Percentiles rank a stretch among this genome's conserved stretches.
Conservation (phyloP, 92 coral and sea anemone species). For the Actinostola sp. region DNA sequence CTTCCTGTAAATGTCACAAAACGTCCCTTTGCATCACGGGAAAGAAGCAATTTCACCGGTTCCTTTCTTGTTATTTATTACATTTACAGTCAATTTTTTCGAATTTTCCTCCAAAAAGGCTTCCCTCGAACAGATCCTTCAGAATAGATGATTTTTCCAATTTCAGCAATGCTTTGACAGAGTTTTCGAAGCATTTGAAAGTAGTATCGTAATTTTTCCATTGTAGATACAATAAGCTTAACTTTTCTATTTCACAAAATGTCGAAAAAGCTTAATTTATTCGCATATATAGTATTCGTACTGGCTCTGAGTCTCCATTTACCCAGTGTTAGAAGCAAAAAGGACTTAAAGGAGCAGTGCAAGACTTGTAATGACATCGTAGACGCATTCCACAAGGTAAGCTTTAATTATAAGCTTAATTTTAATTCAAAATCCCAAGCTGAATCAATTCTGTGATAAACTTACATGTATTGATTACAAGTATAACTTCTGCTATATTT, state of each 20-base stretch:
- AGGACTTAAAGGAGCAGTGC: conserved; percentile 83
- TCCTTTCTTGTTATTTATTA: conserved; percentile 11
- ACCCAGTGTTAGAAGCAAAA: conserved; percentile 34
- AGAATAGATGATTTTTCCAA: background rate
- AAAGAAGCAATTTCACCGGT: conserved; percentile 50
- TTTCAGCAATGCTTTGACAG: conserved; percentile 8
- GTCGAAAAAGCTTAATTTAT: conserved; percentile 29
- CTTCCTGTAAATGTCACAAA: conserved; percentile 31
- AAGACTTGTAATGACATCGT: conserved; percentile 86
- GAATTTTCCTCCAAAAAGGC: background rate
- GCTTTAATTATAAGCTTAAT: too few species aligned
- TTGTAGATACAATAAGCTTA: conserved; percentile 2
- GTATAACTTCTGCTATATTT: too few species aligned
- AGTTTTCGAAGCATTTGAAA: background rate
- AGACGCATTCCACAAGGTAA: conserved; percentile 90
- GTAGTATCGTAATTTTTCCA: background rate
- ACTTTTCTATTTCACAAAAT: conserved; percentile 1
- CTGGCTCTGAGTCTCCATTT: conserved; percentile 53
- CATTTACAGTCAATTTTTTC: background rate
- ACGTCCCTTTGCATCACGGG: conserved; percentile 50
- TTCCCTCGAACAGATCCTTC: background rate
- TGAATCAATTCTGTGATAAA: too few species aligned
- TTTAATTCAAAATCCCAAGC: too few species aligned
- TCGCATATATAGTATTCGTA: conserved; percentile 35
- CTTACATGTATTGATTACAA: too few species aligned